Base-by-base conservation (phyloP, 2,888 invertebrate genomes). In the Drosophila diplacantha region DNA sequence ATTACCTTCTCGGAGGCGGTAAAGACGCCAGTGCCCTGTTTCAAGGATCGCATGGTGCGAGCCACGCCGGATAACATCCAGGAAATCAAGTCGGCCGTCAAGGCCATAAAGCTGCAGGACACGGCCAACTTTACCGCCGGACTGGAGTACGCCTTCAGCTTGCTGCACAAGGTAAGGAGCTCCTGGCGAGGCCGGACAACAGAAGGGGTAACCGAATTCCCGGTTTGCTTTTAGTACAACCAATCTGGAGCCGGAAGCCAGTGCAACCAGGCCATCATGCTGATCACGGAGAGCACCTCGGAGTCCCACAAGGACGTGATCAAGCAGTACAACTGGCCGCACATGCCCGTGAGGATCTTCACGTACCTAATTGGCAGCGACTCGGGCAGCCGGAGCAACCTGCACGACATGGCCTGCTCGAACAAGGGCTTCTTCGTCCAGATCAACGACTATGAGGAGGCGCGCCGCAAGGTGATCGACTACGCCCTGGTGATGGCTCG, bases 221-320 rank as follows among this genome's bases (percentile, higher is more conserved):
- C n/a, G 0, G 11, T 6, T 24, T 6, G 5, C 3, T 9, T 85
- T 11, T 85, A 95, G 91, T 95, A 95, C 83, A 95, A 95, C 85
- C 92, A 94, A 73, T 94, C 95, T 0, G 93, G 94, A 0, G 93
- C 93, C 81, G 96, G 96, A 5, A 94, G 95, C 80, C 95, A 97
- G 85, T 99, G 99, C 87, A 99, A 99, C 90, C 98, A 98, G 89
- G 98, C 98, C 3, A 98, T 99, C 55, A 97, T 99, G 94, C 89
- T 99, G 55, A 94, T 99, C 66, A 98, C 98, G 0, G 96, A 97
- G 74, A 98, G 97, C 22, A 95, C 97, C 12, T 93, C 96, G 3
- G 90, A 89, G 39, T 91, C 91, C 0, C 91, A 92, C 11, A 90
- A 90, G 74, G 91, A 92, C 2, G 91, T 91, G 29, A 94, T 95